Evolutionary conservation across 1,140 invertebrate genomes (phyloP), one percentile per base, ranked within the genome.

Genomic region (Bombus pyrosoma): DNA sequence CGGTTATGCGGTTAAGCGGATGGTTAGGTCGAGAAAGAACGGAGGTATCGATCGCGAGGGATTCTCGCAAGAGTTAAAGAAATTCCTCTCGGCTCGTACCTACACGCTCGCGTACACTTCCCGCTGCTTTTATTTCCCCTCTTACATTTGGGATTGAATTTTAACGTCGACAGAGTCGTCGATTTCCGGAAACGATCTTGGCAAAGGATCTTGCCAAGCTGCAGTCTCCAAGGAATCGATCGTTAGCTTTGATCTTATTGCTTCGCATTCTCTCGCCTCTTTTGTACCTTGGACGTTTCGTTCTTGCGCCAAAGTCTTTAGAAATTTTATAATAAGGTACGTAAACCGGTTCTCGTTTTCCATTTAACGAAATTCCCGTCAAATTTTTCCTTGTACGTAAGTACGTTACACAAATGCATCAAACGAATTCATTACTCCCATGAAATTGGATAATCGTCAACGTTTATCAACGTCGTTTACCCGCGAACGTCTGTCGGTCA

Each of bases 191-290:
- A 89, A 81, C 83, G 88, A 89, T 89, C 87, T 89, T 81, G 74
- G 68, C 73, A 81, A 89, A 82, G 84, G 76, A 85, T 81, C 86
- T 75, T 91, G 88, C 88, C 86, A 92, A 91, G 78, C 66, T 91
- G 81, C 86, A 89, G 85, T 87, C 87, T 91, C 88, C 64, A 57
- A 90, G 87, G 89, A 85, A 85, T 89, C 89, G 82, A 87, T 89
- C 87, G 88, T 88, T 88, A 88, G 69, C 64, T 88, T 83, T 86
- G 83, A 74, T 83, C 75, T 86, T 84, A 86, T 86, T 87, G 74
- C 62, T 47, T 57, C 59, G 41, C 57, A 32, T 84, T 66, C 77
- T 34, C 74, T 59, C 32, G 53, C 37, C 41, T 72, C 39, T 75
- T 83, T 68, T 75, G 64, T 78, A 37, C 69, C 62, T 41, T 64